Evolutionary conservation across 2,113 vertebrate genomes (phyloP).

Genomic region (Lampris incognitus): DNA sequence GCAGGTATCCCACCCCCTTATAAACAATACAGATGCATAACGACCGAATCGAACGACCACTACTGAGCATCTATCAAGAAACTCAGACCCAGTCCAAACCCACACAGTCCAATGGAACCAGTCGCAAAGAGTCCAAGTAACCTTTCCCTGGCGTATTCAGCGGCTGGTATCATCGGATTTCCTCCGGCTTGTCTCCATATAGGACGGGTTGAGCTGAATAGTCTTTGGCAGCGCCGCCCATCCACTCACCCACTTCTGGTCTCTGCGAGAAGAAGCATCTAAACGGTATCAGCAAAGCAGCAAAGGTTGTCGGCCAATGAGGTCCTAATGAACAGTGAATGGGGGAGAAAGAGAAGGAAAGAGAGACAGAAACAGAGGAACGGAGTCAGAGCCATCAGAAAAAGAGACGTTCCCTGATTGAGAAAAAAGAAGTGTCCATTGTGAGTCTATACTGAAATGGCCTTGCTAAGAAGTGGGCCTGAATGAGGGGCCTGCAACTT

Average conservation of each 20-base stretch:
- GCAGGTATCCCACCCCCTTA: too few species aligned
- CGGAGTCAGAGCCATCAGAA: too few species aligned
- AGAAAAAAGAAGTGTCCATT: not conserved
- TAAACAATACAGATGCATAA: too few species aligned
- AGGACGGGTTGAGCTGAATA: conserved; percentile 27
- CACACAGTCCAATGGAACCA: conserved; percentile 30
- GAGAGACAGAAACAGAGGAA: too few species aligned
- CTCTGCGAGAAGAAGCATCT: not conserved
- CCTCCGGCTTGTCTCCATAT: not conserved
- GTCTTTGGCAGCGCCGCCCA: conserved; percentile 26
- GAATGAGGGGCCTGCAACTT: not conserved
- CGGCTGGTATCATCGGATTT: conserved; percentile 51
- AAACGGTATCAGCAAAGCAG: not conserved
- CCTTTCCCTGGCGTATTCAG: conserved; percentile 33
- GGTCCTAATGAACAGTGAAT: conserved; percentile 1
- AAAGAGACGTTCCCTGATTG: not conserved
- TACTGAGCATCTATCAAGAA: conserved; percentile 1
- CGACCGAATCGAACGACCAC: too few species aligned
- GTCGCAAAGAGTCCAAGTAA: conserved; percentile 42
- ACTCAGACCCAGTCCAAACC: conserved; percentile 32
- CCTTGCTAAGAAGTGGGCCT: not conserved
- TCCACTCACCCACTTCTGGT: conserved; percentile 19
- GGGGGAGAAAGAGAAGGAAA: not conserved
- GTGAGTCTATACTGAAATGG: not conserved
- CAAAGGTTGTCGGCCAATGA: conserved; percentile 2